Conservation (phyloP, 2,113 vertebrate species). For the Columbina picui region DNA sequence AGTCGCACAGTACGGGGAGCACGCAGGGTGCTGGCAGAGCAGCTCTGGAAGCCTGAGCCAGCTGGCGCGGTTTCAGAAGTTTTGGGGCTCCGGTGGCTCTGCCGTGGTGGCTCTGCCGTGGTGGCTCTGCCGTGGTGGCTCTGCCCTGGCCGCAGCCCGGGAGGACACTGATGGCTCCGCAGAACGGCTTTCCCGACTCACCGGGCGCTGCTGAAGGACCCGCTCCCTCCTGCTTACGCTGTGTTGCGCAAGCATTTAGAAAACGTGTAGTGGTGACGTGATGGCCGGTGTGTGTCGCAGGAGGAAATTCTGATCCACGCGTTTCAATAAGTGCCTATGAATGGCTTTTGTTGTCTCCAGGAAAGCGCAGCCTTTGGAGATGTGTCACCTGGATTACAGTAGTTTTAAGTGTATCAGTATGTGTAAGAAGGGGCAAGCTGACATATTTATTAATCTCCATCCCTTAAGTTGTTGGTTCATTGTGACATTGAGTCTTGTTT, state of each 20-base stretch:
- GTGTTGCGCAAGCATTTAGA: neutral
- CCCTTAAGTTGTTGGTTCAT: conserved; percentile 42
- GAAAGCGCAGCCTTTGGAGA: neutral
- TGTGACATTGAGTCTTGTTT: conserved; percentile 3
- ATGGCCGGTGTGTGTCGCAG: neutral
- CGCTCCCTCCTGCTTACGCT: rapidly evolving
- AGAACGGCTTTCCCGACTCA: rapidly evolving
- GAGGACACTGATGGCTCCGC: neutral
- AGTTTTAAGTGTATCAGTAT: neutral
- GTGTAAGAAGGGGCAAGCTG: neutral
- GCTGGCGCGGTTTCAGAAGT: neutral
- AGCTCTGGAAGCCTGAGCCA: neutral
- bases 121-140: neutral
- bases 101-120: neutral
- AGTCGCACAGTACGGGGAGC: neutral
- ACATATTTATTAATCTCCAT: neutral
- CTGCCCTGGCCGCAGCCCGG: neutral
- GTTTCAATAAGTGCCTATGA: neutral
- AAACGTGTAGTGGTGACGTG: neutral
- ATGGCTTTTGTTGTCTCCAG: neutral
- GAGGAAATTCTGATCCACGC: neutral
- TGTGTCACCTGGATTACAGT: neutral
- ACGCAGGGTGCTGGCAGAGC: neutral
- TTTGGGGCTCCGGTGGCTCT: neutral
- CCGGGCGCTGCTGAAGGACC: neutral